Conservation (phyloP, 2,888 invertebrate species). For the Eilema depressum region DNA sequence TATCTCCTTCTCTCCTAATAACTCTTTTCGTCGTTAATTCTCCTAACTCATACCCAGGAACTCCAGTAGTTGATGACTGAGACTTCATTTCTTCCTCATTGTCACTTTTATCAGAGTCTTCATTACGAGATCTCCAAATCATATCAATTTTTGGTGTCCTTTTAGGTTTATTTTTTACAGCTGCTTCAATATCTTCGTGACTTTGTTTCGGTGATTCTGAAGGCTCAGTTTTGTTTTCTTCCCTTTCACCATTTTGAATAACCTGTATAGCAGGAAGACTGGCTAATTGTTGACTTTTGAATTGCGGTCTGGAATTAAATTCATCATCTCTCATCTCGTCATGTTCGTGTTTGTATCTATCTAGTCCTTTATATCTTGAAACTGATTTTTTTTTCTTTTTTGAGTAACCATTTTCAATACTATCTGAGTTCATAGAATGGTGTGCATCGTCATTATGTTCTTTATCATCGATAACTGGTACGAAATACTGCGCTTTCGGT, state of each 20-base stretch:
- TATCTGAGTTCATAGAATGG: background rate
- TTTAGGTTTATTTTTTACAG: background rate
- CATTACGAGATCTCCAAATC: background rate
- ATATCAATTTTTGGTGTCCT: background rate
- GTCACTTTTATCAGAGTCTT: background rate
- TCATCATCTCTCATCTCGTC: background rate
- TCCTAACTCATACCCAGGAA: background rate
- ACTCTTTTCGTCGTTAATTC: conserved; percentile 17
- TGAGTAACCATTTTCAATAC: background rate
- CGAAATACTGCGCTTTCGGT: background rate
- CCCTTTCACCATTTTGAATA: background rate
- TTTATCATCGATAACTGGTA: background rate
- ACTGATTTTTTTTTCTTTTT: conserved; percentile 3
- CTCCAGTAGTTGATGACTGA: background rate
- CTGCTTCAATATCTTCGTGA: background rate
- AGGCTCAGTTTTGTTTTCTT: background rate
- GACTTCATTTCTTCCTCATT: background rate
- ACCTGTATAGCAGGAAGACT: background rate
- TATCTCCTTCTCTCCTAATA: conserved; percentile 50
- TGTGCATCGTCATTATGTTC: background rate
- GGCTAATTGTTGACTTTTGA: background rate
- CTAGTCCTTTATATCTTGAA: background rate
- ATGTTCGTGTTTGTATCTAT: background rate
- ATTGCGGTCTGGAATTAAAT: background rate
- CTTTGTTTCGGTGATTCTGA: background rate